A percentile compares a stretch with the other conserved stretches of the same genome.
phyloP scores from a whole-genome alignment of 35 echinoderm and acorn worm species.

The Heliocidaris tuberculata region DNA sequence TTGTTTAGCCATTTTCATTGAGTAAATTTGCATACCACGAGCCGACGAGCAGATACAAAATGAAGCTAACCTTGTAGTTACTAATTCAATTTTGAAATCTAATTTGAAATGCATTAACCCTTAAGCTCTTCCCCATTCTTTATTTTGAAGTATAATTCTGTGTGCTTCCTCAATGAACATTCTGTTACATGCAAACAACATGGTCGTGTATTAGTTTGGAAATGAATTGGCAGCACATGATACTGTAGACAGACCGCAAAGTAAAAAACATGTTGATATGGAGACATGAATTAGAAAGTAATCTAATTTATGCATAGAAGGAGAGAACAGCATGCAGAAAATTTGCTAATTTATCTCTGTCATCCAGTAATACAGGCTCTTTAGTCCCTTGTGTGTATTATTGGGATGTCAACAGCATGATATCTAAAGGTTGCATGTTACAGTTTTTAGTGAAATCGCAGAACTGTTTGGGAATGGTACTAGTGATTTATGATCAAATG shows the following conservation, averaged over 20 bases:
- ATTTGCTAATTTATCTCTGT: neutral
- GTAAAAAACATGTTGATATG: neutral
- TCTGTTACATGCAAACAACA: neutral
- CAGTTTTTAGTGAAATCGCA: neutral
- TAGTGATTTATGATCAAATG: neutral
- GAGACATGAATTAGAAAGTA: neutral
- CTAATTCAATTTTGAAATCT: constrained; percentile 6
- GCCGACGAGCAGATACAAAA: neutral
- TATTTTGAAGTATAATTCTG: neutral
- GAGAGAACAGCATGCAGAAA: neutral
- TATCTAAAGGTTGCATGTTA: neutral
- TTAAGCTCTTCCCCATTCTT: neutral
- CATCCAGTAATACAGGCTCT: neutral
- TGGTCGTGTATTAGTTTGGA: neutral
- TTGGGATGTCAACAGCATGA: neutral
- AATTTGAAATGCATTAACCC: constrained; percentile 12
- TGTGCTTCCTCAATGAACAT: neutral
- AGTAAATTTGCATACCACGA: neutral
- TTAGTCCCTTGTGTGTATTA: neutral
- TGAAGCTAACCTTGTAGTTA: neutral
- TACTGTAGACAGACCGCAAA: neutral
- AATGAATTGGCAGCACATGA: neutral
- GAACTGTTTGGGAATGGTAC: neutral
- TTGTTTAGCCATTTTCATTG: constrained; percentile 8
- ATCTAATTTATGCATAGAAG: constrained; percentile 12